phyloP scores from a whole-genome alignment of 2,888 invertebrate genomes.

The Drosophila multiciliata region DNA sequence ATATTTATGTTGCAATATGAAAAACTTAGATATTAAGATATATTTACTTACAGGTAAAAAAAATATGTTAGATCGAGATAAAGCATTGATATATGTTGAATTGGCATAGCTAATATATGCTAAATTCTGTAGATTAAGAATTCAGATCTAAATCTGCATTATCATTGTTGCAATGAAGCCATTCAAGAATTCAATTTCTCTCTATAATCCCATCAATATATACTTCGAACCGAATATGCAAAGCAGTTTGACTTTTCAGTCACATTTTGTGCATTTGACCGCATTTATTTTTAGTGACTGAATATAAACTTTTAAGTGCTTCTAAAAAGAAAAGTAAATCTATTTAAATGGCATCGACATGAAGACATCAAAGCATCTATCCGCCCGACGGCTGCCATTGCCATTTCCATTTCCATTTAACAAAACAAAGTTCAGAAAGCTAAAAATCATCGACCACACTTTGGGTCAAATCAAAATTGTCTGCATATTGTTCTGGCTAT shows the following conservation, averaged over 20 bases:
- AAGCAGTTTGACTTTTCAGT: neutral
- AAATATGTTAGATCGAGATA: neutral
- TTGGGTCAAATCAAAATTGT: constrained; percentile 48
- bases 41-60: neutral
- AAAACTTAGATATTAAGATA: neutral
- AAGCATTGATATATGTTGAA: too few relatives aligned
- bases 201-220: neutral
- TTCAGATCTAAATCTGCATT: too few relatives aligned
- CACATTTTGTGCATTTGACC: constrained; percentile 21
- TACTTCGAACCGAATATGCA: neutral
- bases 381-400: constrained; percentile 2
- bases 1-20: neutral
- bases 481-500: constrained; percentile 10
- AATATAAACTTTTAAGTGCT: constrained; percentile 20
- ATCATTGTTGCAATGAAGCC: neutral
- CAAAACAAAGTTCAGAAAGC: constrained; percentile 30
- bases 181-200: neutral
- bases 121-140: neutral
- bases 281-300: constrained; percentile 27
- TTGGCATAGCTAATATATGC: too few relatives aligned
- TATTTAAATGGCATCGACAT: constrained; percentile 37
- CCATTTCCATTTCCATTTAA: constrained; percentile 32
- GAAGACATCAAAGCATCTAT: constrained; percentile 49
- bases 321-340: constrained; percentile 13
- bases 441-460: constrained; percentile 46